These are phyloP conservation scores for Dascyllus trimaculatus DNA, from an alignment of 2,113 vertebrate species.

Conservation along the genomic window DNA sequence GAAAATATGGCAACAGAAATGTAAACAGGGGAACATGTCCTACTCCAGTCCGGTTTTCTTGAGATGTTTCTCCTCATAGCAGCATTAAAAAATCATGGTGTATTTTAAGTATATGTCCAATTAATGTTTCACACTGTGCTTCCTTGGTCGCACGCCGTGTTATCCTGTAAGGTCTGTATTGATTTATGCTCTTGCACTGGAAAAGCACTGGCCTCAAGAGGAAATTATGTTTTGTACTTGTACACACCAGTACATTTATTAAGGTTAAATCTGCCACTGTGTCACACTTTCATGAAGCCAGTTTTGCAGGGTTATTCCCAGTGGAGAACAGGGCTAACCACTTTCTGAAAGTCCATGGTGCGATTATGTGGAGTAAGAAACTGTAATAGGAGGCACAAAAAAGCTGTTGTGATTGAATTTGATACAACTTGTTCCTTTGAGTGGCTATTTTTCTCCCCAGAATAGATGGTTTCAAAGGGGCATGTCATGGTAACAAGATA, in stretches of 20 bases:
- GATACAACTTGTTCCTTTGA: conserved; percentile 50
- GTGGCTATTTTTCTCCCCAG: conserved; percentile 24
- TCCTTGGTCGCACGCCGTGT: conserved; percentile 40
- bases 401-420: conserved; percentile 53
- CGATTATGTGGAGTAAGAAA: conserved; percentile 41
- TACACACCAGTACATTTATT: conserved; percentile 57
- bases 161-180: conserved; percentile 52
- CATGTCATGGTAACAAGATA: conserved; percentile 55
- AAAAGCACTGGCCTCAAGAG: conserved; percentile 33
- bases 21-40: background rate
- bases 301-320: conserved; percentile 35
- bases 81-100: conserved; percentile 10
- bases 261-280: conserved; percentile 30
- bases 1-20: conserved; percentile 1
- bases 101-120: conserved; percentile 21
- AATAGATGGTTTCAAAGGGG: conserved; percentile 48
- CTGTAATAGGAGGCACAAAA: conserved; percentile 3
- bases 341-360: conserved; percentile 24
- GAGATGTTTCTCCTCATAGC: background rate
- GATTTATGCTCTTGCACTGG: conserved; percentile 55
- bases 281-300: conserved; percentile 36
- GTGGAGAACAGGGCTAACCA: conserved; percentile 38
- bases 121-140: conserved; percentile 30
- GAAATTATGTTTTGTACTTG: conserved; percentile 48
- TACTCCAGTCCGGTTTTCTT: conserved; percentile 4